Evolutionary conservation across 1,140 invertebrate species (phyloP).

Genomic region (Pantala flavescens): DNA sequence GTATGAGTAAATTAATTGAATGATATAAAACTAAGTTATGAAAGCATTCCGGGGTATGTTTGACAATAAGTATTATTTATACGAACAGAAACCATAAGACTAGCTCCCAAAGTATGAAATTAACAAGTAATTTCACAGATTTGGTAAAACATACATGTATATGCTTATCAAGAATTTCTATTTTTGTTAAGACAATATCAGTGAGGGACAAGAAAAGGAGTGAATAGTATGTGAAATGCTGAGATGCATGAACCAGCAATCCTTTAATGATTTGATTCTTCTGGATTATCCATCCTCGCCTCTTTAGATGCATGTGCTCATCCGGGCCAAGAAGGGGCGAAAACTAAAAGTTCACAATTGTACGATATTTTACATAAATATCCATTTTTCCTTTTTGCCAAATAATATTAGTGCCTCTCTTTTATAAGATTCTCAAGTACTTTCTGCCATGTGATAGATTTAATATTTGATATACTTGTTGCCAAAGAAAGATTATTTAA

Average conservation of each 20-base stretch:
- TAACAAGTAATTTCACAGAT: too few species aligned
- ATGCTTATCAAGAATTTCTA: too few species aligned
- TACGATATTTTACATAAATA: background rate
- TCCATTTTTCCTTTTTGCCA: background rate
- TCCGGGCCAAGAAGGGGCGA: background rate
- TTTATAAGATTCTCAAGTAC: background rate
- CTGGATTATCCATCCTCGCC: background rate
- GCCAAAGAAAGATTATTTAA: background rate
- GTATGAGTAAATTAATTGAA: too few species aligned
- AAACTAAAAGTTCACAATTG: background rate
- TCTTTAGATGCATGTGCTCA: background rate
- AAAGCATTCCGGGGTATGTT: too few species aligned
- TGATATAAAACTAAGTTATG: too few species aligned
- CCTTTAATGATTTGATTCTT: background rate
- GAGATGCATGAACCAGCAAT: conserved; percentile 4
- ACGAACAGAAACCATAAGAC: too few species aligned
- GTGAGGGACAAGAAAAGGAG: too few species aligned
- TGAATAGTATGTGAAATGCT: background rate
- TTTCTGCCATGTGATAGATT: background rate
- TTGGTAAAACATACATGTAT: too few species aligned
- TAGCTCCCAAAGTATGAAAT: too few species aligned
- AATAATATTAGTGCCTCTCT: background rate
- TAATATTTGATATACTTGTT: background rate
- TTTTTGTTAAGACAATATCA: too few species aligned
- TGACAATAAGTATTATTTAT: too few species aligned